Percentiles rank a stretch among this genome's conserved stretches.
Conservation (phyloP, 2,797 vertebrate genomes). For the Diplodus sargus region DNA sequence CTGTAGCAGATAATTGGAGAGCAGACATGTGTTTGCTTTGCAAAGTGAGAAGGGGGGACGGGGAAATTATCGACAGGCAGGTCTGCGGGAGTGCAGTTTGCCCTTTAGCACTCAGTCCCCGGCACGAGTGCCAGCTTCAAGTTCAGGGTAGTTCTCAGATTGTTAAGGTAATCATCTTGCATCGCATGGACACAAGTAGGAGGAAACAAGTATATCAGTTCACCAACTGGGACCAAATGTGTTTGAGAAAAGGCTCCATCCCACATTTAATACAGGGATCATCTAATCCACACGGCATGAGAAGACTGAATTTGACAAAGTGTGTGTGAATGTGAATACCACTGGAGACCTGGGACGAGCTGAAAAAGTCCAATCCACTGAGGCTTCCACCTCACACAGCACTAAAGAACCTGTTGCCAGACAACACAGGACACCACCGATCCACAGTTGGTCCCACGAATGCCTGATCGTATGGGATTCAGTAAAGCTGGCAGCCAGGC, state of each 20-base stretch:
- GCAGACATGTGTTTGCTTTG: constrained; percentile 75
- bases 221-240: constrained; percentile 36
- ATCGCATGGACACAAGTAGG: constrained; percentile 29
- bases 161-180: constrained; percentile 61
- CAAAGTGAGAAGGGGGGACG: constrained; percentile 76
- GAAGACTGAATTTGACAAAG: neutral
- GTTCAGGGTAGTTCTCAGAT: constrained; percentile 65
- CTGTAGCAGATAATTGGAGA: constrained; percentile 74
- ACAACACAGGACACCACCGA: too few relatives aligned
- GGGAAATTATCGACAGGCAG: constrained; percentile 73
- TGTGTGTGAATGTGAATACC: too few relatives aligned
- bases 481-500: too few relatives aligned
- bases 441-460: too few relatives aligned
- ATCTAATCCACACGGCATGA: too few relatives aligned
- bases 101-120: constrained; percentile 54
- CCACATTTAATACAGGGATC: neutral
- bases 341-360: too few relatives aligned
- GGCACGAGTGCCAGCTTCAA: constrained; percentile 48
- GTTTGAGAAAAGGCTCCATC: constrained; percentile 20
- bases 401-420: too few relatives aligned
- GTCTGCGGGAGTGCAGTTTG: constrained; percentile 57
- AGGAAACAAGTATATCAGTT: constrained; percentile 43
- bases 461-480: too few relatives aligned
- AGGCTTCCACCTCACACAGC: too few relatives aligned
- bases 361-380: too few relatives aligned